phyloP scores from a whole-genome alignment of 2,888 invertebrate species.

The Eurytoma californica region DNA sequence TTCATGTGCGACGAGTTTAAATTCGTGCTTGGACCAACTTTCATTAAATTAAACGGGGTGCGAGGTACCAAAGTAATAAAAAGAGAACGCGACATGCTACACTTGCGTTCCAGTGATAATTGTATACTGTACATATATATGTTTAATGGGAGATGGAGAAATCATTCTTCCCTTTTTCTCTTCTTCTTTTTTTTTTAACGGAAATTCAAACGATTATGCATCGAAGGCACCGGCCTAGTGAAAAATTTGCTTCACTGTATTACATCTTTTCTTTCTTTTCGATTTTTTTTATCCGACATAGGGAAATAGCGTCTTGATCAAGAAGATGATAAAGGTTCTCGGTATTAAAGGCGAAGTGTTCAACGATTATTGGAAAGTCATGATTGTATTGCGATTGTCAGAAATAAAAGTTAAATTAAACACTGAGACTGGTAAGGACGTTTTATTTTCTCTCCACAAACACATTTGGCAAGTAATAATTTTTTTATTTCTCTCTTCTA shows the following conservation, averaged over 20 bases:
- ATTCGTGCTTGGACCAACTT: slow-evolving; percentile 52
- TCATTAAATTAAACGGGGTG: slow-evolving; percentile 21
- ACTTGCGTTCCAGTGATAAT: slow-evolving; percentile 39
- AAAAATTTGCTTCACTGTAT: background rate
- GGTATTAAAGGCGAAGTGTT: background rate
- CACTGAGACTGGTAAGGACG: background rate
- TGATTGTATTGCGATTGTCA: slow-evolving; percentile 18
- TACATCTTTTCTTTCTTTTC: background rate
- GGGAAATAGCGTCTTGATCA: background rate
- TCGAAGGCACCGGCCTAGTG: background rate
- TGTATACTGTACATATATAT: slow-evolving; percentile 44
- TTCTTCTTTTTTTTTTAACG: slow-evolving; percentile 22
- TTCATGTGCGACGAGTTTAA: background rate
- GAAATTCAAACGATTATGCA: slow-evolving; percentile 10
- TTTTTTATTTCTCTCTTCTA: too few relatives aligned
- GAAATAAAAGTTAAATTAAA: slow-evolving; percentile 15
- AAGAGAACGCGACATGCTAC: slow-evolving; percentile 5
- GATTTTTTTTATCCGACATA: too few relatives aligned
- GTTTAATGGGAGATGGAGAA: slow-evolving; percentile 24
- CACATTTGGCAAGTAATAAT: too few relatives aligned
- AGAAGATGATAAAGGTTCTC: background rate
- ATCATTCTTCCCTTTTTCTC: slow-evolving; percentile 10
- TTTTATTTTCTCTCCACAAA: slow-evolving; percentile 1
- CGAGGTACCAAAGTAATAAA: slow-evolving; percentile 24
- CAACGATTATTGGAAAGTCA: background rate